Evolutionary conservation across 1,140 invertebrate species (phyloP).

Genomic region (Eumeta japonica): DNA sequence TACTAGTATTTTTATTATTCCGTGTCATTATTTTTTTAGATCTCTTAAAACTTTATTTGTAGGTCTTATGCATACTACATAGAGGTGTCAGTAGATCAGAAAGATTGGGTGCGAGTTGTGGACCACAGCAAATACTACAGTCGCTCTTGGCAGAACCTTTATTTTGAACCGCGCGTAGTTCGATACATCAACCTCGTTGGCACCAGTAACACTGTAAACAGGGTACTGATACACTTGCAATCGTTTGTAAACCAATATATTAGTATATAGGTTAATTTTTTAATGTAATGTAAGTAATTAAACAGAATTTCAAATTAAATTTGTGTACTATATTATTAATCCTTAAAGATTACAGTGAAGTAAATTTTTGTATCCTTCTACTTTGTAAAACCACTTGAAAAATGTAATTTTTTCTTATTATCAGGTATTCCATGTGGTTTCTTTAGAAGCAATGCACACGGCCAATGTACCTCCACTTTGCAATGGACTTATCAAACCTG

Average conservation of each 20-base stretch:
- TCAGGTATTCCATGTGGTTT: slow-evolving; percentile 89
- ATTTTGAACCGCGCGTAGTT: slow-evolving; percentile 87
- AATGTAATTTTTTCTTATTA: too few relatives aligned
- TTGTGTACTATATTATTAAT: too few relatives aligned
- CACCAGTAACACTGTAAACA: slow-evolving; percentile 94
- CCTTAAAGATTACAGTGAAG: too few relatives aligned
- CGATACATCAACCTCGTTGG: slow-evolving; percentile 88
- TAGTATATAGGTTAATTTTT: too few relatives aligned
- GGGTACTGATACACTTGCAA: too few relatives aligned
- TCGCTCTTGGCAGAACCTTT: slow-evolving; percentile 94
- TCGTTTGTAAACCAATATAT: too few relatives aligned
- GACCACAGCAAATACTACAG: slow-evolving; percentile 91
- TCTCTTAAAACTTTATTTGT: too few relatives aligned
- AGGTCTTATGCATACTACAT: slow-evolving; percentile 95
- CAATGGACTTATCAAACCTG: slow-evolving; percentile 80
- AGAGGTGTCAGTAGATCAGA: slow-evolving; percentile 94
- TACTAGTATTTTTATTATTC: too few relatives aligned
- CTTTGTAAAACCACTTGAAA: too few relatives aligned
- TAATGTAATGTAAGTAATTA: too few relatives aligned
- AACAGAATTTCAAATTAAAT: slow-evolving; percentile 2
- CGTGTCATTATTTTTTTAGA: too few relatives aligned
- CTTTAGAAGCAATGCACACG: slow-evolving; percentile 87
- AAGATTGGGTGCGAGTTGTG: slow-evolving; percentile 90
- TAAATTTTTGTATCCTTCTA: too few relatives aligned
- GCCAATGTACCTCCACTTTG: slow-evolving; percentile 72